These are phyloP conservation scores for Harpegnathos saltator DNA, from an alignment of 1,140 invertebrate species.

Conservation along the genomic window DNA sequence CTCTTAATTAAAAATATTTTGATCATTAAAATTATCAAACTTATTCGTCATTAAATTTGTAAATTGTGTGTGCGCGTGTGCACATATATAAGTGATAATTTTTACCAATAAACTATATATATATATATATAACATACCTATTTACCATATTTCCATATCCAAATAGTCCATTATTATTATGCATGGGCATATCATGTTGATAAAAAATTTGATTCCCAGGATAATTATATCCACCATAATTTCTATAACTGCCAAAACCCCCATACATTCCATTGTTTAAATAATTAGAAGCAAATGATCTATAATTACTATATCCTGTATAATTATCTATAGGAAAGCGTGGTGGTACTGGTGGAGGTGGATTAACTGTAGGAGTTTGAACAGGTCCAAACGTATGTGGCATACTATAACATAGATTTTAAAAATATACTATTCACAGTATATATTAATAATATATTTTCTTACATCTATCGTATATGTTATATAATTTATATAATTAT, in stretches of 20 bases:
- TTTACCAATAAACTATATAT: no score
- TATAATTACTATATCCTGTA: slow-evolving; percentile 75
- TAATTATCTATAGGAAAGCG: no score
- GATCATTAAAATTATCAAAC: slow-evolving; percentile 1
- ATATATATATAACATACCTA: slow-evolving; percentile 86
- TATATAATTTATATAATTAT: no score
- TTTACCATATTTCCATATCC: slow-evolving; percentile 87
- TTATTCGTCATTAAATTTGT: neutral
- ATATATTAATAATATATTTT: no score
- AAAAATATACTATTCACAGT: no score
- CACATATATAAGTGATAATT: slow-evolving; percentile 4
- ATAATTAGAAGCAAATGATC: slow-evolving; percentile 76
- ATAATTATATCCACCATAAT: slow-evolving; percentile 76
- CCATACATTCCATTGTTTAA: slow-evolving; percentile 76
- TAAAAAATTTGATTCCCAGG: slow-evolving; percentile 68
- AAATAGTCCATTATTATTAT: slow-evolving; percentile 74
- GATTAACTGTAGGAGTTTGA: no score
- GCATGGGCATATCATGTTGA: slow-evolving; percentile 58
- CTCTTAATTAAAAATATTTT: slow-evolving; percentile 7
- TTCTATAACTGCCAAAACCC: slow-evolving; percentile 72
- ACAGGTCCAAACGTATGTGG: no score
- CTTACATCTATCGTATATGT: no score
- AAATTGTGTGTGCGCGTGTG: no score
- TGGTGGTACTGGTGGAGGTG: no score
- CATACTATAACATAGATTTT: no score